Percentiles rank a stretch among this genome's conserved stretches.
phyloP scores from a whole-genome alignment of 2,888 invertebrate genomes.

The Sturmia bella region DNA sequence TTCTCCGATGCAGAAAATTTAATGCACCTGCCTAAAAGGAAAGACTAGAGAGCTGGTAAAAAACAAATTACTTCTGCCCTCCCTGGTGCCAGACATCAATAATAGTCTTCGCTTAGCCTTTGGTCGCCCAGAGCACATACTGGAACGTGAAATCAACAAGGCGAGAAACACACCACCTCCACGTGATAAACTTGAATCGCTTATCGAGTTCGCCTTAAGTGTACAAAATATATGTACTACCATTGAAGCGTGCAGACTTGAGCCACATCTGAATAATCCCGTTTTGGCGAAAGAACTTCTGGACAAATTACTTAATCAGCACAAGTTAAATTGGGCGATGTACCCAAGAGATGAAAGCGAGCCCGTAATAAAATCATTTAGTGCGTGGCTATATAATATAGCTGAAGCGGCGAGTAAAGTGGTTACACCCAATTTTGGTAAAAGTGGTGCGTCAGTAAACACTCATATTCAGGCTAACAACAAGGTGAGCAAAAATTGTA shows the following conservation, averaged over 20 bases:
- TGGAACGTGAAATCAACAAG: constrained; percentile 37
- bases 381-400: constrained; percentile 23
- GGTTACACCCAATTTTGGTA: constrained; percentile 2
- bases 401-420: constrained; percentile 40
- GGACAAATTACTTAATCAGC: constrained; percentile 14
- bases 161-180: constrained; percentile 22
- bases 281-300: background rate
- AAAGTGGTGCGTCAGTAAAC: background rate
- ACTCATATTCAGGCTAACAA: constrained; percentile 1
- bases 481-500: background rate
- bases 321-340: constrained; percentile 45
- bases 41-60: constrained; percentile 20
- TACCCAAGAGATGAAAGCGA: constrained; percentile 2
- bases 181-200: constrained; percentile 6
- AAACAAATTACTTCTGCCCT: constrained; percentile 21
- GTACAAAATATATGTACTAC: constrained; percentile 35
- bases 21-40: constrained; percentile 20
- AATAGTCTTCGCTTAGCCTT: constrained; percentile 26
- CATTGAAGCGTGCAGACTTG: constrained; percentile 5
- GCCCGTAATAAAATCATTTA: constrained; percentile 32
- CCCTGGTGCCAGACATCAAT: constrained; percentile 12
- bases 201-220: constrained; percentile 24
- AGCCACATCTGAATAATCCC: constrained; percentile 5
- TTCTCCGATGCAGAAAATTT: constrained; percentile 30
- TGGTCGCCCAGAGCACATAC: constrained; percentile 35